These are phyloP conservation scores for Andrena trimmerana DNA, from an alignment of 2,888 invertebrate species.

Conservation along the genomic window DNA sequence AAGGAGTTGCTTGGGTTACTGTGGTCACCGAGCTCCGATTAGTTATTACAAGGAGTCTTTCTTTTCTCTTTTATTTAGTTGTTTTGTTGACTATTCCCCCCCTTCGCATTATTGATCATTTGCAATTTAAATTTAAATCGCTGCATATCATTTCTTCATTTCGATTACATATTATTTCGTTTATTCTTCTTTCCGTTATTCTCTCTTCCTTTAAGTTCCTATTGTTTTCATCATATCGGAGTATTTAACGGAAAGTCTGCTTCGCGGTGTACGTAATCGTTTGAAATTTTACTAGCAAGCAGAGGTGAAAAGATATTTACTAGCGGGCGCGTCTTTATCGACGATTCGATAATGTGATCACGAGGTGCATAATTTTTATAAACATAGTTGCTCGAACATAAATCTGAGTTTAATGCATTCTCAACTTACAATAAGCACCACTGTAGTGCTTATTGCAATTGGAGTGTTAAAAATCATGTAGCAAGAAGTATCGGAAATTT, in stretches of 20 bases:
- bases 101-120: constrained; percentile 69
- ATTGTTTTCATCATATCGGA: constrained; percentile 75
- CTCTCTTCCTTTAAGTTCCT: constrained; percentile 54
- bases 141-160: constrained; percentile 61
- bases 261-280: background rate
- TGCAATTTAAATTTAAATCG: constrained; percentile 68
- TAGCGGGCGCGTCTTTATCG: background rate
- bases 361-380: constrained; percentile 33
- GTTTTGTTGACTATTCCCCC: constrained; percentile 29
- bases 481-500: background rate
- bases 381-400: background rate
- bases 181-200: constrained; percentile 49
- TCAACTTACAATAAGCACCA: background rate
- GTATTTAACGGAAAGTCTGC: constrained; percentile 75
- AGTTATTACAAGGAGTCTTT: constrained; percentile 70
- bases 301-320: background rate
- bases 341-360: constrained; percentile 12
- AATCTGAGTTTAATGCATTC: background rate
- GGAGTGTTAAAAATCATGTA: background rate
- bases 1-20: constrained; percentile 83
- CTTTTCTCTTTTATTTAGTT: constrained; percentile 54
- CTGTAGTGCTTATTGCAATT: background rate
- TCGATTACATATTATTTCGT: constrained; percentile 62
- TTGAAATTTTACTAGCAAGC: background rate
- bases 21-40: constrained; percentile 84